A percentile compares a stretch with the other conserved stretches of the same genome.
Evolutionary conservation across 2,113 vertebrate genomes (phyloP).

Genomic region (Zeus faber): DNA sequence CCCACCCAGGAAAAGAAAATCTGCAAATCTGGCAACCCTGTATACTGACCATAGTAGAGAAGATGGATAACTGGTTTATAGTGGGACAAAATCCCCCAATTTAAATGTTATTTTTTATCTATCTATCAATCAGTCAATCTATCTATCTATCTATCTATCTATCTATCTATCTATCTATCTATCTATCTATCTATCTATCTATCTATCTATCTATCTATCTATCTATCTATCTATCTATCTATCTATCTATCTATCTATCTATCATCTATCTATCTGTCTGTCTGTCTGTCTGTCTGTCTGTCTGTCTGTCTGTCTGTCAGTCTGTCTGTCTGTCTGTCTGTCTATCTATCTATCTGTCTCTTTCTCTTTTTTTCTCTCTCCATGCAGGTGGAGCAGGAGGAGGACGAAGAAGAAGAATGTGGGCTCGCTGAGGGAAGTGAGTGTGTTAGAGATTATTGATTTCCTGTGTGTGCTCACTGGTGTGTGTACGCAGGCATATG

Average conservation of each 20-base stretch:
- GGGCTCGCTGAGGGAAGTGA: slow-evolving; percentile 80
- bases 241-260: background rate
- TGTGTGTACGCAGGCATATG: background rate
- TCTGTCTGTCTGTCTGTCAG: background rate
- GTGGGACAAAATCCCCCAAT: too few relatives aligned
- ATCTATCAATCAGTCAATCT: background rate
- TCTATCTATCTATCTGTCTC: background rate
- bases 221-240: background rate
- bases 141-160: background rate
- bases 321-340: background rate
- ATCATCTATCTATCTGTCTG: too few relatives aligned
- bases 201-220: background rate
- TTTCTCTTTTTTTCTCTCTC: slow-evolving; percentile 8
- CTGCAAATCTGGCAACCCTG: too few relatives aligned
- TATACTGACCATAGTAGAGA: too few relatives aligned
- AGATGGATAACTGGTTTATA: too few relatives aligned
- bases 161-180: background rate
- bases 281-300: background rate
- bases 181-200: background rate
- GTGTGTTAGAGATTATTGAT: slow-evolving; percentile 61
- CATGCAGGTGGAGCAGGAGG: slow-evolving; percentile 79
- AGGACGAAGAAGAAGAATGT: slow-evolving; percentile 32
- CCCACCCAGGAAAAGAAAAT: too few relatives aligned
- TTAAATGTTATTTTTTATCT: background rate
- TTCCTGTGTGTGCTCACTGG: background rate